A percentile compares a stretch with the other conserved stretches of the same genome.
Conservation (phyloP, 2,113 vertebrate species). For the Tragelaphus imberbis region DNA sequence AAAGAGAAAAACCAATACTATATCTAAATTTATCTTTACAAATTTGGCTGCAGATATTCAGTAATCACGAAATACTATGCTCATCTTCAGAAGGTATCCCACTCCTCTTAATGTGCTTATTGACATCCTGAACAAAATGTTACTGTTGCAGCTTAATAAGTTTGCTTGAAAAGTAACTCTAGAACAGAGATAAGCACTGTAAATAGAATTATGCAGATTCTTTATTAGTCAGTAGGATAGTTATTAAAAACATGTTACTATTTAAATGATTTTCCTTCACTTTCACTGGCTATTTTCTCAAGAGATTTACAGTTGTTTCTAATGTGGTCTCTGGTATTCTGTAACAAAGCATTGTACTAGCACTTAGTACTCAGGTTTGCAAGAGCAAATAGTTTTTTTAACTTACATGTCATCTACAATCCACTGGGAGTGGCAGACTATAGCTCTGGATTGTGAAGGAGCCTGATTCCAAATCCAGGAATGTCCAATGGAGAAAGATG, state of each 20-base stretch:
- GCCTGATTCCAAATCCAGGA: neutral
- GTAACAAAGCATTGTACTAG: neutral
- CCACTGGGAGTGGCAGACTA: neutral
- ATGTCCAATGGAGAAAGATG: neutral
- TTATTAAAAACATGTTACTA: conserved; percentile 1
- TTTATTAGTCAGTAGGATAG: neutral
- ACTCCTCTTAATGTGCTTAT: neutral
- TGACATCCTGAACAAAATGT: neutral
- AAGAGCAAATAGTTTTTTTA: neutral
- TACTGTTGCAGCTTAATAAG: neutral
- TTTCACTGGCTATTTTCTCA: neutral
- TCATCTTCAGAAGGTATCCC: neutral
- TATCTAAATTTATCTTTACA: conserved; percentile 1
- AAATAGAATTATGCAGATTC: conserved; percentile 13
- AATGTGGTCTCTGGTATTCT: neutral
- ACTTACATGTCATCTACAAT: neutral
- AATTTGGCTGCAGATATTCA: conserved; percentile 10
- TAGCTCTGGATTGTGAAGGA: neutral
- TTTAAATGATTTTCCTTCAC: neutral
- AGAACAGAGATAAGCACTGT: neutral
- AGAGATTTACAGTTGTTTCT: neutral
- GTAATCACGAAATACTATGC: neutral
- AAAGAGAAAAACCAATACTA: neutral
- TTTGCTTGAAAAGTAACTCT: neutral
- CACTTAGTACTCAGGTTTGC: neutral